A percentile compares a stretch with the other conserved stretches of the same genome.
Evolutionary conservation across 2,113 vertebrate genomes (phyloP).

Genomic region (Sapajus apella): DNA sequence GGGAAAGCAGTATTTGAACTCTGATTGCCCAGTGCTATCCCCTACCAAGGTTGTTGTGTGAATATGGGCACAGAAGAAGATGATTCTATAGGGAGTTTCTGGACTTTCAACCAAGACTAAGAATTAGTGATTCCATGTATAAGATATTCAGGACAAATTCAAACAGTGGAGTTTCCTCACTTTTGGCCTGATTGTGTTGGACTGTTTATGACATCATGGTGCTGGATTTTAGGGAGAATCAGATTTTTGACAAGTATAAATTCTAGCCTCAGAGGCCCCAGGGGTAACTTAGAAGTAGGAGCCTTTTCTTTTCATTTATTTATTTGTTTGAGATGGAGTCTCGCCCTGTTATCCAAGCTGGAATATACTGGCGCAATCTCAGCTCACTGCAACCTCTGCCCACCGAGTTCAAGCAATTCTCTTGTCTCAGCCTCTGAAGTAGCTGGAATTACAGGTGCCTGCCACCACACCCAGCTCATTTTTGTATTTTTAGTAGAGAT

Average conservation of each 20-base stretch:
- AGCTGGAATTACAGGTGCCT: no score
- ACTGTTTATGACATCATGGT: background rate
- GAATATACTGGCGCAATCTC: no score
- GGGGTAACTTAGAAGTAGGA: background rate
- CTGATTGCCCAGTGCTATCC: background rate
- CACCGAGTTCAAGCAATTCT: no score
- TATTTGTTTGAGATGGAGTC: no score
- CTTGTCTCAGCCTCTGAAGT: no score
- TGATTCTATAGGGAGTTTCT: background rate
- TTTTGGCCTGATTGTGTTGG: background rate
- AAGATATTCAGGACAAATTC: background rate
- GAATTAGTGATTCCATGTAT: background rate
- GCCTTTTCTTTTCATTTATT: no score
- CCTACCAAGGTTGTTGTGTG: background rate
- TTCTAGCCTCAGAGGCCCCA: conserved; percentile 12
- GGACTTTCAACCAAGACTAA: background rate
- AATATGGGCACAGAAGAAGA: background rate
- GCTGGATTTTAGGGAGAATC: background rate
- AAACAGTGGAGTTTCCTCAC: background rate
- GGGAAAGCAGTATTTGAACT: background rate
- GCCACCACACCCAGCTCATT: no score
- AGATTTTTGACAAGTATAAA: conserved; percentile 5
- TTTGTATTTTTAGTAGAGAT: no score
- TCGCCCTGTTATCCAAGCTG: no score
- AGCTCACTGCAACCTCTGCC: no score